Base-by-base conservation (phyloP, 2,888 invertebrate genomes). In the Drosophila siamana region DNA sequence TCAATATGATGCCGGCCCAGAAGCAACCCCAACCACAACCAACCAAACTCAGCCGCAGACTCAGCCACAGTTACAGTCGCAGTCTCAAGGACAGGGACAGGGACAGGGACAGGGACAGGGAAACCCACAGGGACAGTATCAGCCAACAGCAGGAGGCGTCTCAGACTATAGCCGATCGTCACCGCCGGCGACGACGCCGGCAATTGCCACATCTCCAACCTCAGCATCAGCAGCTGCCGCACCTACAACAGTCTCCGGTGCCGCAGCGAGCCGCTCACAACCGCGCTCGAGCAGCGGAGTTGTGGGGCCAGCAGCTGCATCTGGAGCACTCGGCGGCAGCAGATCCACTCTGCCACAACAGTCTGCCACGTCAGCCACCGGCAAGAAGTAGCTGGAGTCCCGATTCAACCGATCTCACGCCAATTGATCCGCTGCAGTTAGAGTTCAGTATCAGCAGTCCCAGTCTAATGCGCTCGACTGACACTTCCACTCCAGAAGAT, bases 371-470 rank as follows among this genome's bases (percentile, higher is more conserved):
- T 7, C 91, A 82, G 74, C 90, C 87, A 80, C 91, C 89, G 86
- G 74, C 78, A 85, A 91, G 90, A 89, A 91, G 88, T 91, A 91
- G 88, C 68, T 86, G 79, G 75, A 76, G 78, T 77, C 84, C 76
- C 15, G 85, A 78, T 16, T 76, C 54, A 16, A 69, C 57, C 54
- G 75, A 76, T 2, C 61, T 22, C 46, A 76, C 69, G 50, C 75
- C 86, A 54, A 77, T 85, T 40, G 90, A 91, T 85, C 89, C 89
- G 5, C 83, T 89, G 40, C 89, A 89, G 61, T 65, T 91, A 60
- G 92, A 92, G 67, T 90, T 92, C 76, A 88, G 87, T 59, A 91
- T 92, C 48, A 92, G 92, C 78, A 92, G 92, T 78, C 92, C 92
- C 19, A 92, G 92, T 84, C 83, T 92, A 54, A 92, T 92, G 80